phyloP scores from a whole-genome alignment of 2,797 vertebrate species.

The Streptopelia turtur region DNA sequence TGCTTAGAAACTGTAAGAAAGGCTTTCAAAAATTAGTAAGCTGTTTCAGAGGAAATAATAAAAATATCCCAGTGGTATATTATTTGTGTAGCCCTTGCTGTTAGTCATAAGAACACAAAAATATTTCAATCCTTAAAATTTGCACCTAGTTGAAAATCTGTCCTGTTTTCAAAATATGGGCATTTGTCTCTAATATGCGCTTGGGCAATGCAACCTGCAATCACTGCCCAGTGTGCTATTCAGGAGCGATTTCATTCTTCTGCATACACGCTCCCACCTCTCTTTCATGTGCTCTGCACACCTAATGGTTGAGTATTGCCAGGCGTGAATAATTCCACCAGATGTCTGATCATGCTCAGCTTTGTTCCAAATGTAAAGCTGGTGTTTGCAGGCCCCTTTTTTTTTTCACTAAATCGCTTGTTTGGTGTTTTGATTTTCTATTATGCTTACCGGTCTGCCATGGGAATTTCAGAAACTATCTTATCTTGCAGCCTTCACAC shows the following conservation, averaged over 20 bases:
- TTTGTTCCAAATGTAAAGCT: not conserved
- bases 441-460: not conserved
- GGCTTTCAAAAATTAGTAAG: not conserved
- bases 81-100: not conserved
- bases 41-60: not conserved
- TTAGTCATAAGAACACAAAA: not conserved
- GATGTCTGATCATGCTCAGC: rapidly evolving
- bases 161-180: not conserved
- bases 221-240: not conserved
- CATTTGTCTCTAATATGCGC: not conserved
- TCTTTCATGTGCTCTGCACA: not conserved
- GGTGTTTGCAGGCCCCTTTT: not conserved
- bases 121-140: not conserved
- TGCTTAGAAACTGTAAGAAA: not conserved
- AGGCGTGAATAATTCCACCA: not conserved
- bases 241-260: rapidly evolving
- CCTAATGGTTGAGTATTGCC: not conserved
- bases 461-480: not conserved
- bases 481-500: not conserved
- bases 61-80: not conserved
- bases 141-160: not conserved
- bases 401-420: rapidly evolving
- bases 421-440: not conserved
- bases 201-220: not conserved
- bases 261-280: rapidly evolving